A percentile compares a stretch with the other conserved stretches of the same genome.
These are phyloP conservation scores for Orussus abietinus DNA, from an alignment of 1,140 invertebrate genomes.

Conservation along the genomic window DNA sequence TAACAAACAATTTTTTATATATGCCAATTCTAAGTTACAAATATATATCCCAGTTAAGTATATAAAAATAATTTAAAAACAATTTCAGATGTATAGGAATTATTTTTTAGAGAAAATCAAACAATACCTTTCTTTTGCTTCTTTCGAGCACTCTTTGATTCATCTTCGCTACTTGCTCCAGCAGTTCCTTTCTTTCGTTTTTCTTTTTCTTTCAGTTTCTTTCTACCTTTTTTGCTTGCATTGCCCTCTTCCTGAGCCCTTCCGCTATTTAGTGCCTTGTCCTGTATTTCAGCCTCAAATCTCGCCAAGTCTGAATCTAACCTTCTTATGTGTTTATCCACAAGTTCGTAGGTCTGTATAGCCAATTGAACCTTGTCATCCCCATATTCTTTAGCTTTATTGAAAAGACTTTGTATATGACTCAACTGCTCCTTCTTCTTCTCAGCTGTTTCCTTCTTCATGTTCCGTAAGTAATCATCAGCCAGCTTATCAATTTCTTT, in stretches of 20 bases:
- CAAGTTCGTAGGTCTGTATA: constrained; percentile 97
- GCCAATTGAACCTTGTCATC: constrained; percentile 97
- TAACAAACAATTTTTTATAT: too few relatives aligned
- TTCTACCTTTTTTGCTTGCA: constrained; percentile 63
- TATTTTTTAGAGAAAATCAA: constrained; percentile 2
- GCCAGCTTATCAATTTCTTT: constrained; percentile 86
- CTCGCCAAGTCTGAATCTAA: constrained; percentile 93
- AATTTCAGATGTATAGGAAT: not conserved
- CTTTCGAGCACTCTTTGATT: constrained; percentile 60
- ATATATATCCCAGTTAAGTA: constrained; percentile 3
- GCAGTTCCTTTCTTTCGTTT: constrained; percentile 57
- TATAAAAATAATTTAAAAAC: constrained; percentile 4
- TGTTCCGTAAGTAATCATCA: constrained; percentile 75
- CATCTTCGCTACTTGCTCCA: constrained; percentile 56
- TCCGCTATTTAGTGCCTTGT: constrained; percentile 75
- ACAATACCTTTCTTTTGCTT: constrained; percentile 64
- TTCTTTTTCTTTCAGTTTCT: constrained; percentile 67
- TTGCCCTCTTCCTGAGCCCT: constrained; percentile 59
- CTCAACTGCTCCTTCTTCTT: constrained; percentile 79
- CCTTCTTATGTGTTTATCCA: constrained; percentile 96
- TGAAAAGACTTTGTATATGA: constrained; percentile 82
- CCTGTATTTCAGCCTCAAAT: constrained; percentile 95
- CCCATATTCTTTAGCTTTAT: constrained; percentile 89
- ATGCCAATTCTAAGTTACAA: constrained; percentile 4
- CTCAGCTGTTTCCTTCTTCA: constrained; percentile 62